Base-by-base conservation (phyloP, 2,797 vertebrate species). In the Sebastes paucispinis region DNA sequence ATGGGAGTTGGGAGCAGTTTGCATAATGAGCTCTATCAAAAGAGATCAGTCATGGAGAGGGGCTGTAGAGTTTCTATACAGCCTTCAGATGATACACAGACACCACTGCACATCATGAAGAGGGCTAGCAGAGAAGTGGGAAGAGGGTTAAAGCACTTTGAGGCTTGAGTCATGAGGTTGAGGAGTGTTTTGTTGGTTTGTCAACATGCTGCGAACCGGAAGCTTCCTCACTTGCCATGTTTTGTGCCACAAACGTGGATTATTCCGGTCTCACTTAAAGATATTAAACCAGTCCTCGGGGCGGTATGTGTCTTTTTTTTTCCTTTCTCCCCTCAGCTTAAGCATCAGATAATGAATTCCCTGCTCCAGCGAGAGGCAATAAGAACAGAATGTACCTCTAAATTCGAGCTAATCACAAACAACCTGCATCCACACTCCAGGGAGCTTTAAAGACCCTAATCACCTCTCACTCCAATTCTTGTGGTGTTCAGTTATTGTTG, bases 21-120 rank as follows among this genome's bases (percentile, higher is more conserved):
- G 95, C 96, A 96, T 96, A 97, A 96, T 96, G 93, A 96, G 93
- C 93, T 92, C 84, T 95, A 96, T 96, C 92, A 96, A 96, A 96
- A 95, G 96, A 95, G 79, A 89, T 94, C 93, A 89, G 90, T 94
- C 84, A 91, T 89, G 93, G 88, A 85, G 92, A 93, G 85, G 88
- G 68, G 68, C 90, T 88, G 88, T 83, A 76, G 90, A 91, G 82
- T 93, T 94, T 92, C 90, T 91, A 87, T 89, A 85, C 92, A 88
- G 88, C 83, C 89, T 84, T 92, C 87, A n/a, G 91, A 93, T 91
- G 75, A 86, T 36, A 68, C 83, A 91, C 86, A 82, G 86, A 79
- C 87, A 65, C 77, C 69, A 81, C 77, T 69, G 74, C 75, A 76
- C 60, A 25, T 66, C 79, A 75, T 87, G 79, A 86, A 89, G 92